Conservation (phyloP, 2,797 vertebrate genomes). For the Austrolebias charrua region DNA sequence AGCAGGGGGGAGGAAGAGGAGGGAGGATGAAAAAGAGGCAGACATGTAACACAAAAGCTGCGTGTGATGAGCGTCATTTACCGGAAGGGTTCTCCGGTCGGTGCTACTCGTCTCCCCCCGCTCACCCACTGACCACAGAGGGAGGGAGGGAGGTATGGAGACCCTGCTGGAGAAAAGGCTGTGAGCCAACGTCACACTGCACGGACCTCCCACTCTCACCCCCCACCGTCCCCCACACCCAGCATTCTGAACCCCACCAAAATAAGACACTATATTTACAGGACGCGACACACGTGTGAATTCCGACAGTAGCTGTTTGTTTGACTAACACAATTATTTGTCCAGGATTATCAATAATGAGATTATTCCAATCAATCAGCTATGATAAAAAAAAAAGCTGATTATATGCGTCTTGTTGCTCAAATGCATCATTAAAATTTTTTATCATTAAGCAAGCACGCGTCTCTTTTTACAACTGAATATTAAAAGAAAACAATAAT, state of each 20-base stretch:
- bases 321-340: background rate
- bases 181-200: slow-evolving; percentile 73
- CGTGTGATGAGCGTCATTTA: slow-evolving; percentile 70
- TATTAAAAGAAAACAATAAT: no score
- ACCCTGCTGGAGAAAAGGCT: slow-evolving; percentile 67
- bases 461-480: background rate
- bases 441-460: no score
- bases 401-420: background rate
- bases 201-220: slow-evolving; percentile 66
- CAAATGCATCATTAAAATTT: no score
- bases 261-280: slow-evolving; percentile 24
- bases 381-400: background rate
- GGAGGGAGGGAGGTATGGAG: slow-evolving; percentile 67
- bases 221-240: slow-evolving; percentile 15
- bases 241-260: slow-evolving; percentile 10
- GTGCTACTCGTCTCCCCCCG: slow-evolving; percentile 77
- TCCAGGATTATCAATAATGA: background rate
- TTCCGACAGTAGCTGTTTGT: slow-evolving; percentile 1
- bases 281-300: slow-evolving; percentile 18
- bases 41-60: slow-evolving; percentile 54
- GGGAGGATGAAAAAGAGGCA: slow-evolving; percentile 38
- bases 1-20: slow-evolving; percentile 20
- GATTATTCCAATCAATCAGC: background rate
- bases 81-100: slow-evolving; percentile 71
- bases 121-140: slow-evolving; percentile 79